Evolutionary conservation across 1,140 invertebrate species (phyloP).

Genomic region (Phymorhynchus buccinoides): DNA sequence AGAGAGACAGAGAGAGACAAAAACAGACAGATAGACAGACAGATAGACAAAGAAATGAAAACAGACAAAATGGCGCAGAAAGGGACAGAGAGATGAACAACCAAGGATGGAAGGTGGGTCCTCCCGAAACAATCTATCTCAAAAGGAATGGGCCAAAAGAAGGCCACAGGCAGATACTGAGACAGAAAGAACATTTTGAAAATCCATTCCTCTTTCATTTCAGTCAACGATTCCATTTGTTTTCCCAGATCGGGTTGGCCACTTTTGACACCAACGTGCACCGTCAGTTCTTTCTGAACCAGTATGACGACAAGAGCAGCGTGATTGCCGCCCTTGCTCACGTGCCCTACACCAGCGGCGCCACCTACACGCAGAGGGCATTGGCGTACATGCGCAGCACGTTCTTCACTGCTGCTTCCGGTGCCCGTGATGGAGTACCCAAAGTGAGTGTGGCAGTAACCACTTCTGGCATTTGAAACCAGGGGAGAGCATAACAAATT

Average conservation of each 20-base stretch:
- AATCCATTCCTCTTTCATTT: not conserved
- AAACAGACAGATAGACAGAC: too few relatives aligned
- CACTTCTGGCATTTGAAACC: too few relatives aligned
- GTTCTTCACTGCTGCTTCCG: not conserved
- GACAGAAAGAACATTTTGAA: not conserved
- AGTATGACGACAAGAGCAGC: conserved; percentile 24
- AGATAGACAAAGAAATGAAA: too few relatives aligned
- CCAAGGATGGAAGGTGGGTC: too few relatives aligned
- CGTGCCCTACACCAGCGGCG: conserved; percentile 12
- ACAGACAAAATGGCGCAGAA: too few relatives aligned
- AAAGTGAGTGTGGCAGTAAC: too few relatives aligned
- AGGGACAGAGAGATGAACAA: too few relatives aligned
- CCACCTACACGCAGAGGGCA: conserved; percentile 10
- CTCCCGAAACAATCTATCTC: too few relatives aligned
- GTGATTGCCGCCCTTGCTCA: not conserved
- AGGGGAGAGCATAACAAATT: too few relatives aligned
- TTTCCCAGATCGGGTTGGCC: not conserved
- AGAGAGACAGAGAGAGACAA: too few relatives aligned
- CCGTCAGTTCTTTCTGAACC: conserved; percentile 13
- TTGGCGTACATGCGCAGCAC: conserved; percentile 14
- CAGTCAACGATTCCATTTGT: not conserved
- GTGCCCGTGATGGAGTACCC: not conserved
- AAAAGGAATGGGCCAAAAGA: too few relatives aligned
- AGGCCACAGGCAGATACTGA: not conserved
- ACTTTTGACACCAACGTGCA: conserved; percentile 6